Percentiles rank a stretch among this genome's conserved stretches.
Conservation (phyloP, 2,888 invertebrate species). For the Polymixis lichenea region DNA sequence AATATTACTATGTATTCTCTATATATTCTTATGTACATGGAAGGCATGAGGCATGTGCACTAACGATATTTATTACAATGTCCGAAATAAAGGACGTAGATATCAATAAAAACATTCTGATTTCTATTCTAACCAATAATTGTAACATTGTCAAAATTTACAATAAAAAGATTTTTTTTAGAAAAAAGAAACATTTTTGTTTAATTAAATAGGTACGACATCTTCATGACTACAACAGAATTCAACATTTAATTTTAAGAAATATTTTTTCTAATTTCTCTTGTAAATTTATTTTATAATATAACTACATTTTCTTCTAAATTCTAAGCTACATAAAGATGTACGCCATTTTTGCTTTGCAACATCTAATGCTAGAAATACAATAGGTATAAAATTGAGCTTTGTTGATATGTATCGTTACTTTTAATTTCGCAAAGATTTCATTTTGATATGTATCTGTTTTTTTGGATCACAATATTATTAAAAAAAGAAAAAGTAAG, state of each 20-base stretch:
- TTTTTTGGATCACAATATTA: constrained; percentile 53
- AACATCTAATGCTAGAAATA: constrained; percentile 88
- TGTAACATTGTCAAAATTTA: constrained; percentile 65
- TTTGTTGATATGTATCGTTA: constrained; percentile 89
- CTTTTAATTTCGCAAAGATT: constrained; percentile 76
- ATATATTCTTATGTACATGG: constrained; percentile 85
- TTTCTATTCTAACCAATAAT: constrained; percentile 66
- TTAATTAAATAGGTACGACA: constrained; percentile 34
- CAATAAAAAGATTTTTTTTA: constrained; percentile 41
- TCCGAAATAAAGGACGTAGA: constrained; percentile 67
- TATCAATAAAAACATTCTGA: constrained; percentile 68
- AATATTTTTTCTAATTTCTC: constrained; percentile 69
- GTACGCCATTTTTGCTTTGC: constrained; percentile 84
- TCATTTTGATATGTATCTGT: constrained; percentile 66
- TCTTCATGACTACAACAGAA: constrained; percentile 65
- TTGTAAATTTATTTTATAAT: constrained; percentile 74
- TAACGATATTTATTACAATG: constrained; percentile 71
- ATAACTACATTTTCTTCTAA: constrained; percentile 74
- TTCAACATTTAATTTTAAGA: constrained; percentile 72
- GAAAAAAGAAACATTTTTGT: constrained; percentile 24
- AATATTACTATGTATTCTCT: constrained; percentile 64
- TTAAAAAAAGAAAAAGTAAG: constrained; percentile 12
- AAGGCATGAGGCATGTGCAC: constrained; percentile 85
- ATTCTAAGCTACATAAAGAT: constrained; percentile 85
- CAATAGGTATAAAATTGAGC: constrained; percentile 90